Evolutionary conservation across 2,113 vertebrate genomes (phyloP).

Genomic region (Thalassoma bifasciatum): DNA sequence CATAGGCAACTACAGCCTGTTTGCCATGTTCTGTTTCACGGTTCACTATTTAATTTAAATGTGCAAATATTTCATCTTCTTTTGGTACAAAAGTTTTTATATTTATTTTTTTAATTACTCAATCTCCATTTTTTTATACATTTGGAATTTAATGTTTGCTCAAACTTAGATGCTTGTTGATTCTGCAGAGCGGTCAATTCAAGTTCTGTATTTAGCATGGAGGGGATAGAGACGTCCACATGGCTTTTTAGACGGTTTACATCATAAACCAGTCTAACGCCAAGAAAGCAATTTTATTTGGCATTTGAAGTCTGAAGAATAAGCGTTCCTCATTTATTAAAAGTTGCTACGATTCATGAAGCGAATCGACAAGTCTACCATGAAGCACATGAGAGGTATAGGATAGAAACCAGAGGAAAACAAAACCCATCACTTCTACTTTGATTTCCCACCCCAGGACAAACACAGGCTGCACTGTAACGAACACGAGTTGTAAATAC

Average conservation of each 20-base stretch:
- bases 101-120: too few species aligned
- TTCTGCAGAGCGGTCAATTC: constrained; percentile 33
- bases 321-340: neutral
- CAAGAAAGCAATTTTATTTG: neutral
- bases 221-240: constrained; percentile 9
- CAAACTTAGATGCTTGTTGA: constrained; percentile 58
- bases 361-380: neutral
- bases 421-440: neutral
- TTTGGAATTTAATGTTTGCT: too few species aligned
- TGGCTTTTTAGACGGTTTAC: constrained; percentile 9
- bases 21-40: too few species aligned
- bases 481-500: constrained; percentile 4
- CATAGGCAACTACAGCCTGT: too few species aligned
- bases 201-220: constrained; percentile 39
- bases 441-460: neutral
- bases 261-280: neutral
- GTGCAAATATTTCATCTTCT: too few species aligned
- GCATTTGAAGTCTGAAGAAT: neutral
- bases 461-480: neutral
- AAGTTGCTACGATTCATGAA: neutral
- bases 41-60: too few species aligned
- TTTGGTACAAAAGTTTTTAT: too few species aligned
- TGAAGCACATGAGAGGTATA: neutral
- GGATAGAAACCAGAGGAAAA: neutral
- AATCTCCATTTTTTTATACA: too few species aligned